Base-by-base conservation (phyloP, 1,140 invertebrate species). In the Ostrea denselamellosa region DNA sequence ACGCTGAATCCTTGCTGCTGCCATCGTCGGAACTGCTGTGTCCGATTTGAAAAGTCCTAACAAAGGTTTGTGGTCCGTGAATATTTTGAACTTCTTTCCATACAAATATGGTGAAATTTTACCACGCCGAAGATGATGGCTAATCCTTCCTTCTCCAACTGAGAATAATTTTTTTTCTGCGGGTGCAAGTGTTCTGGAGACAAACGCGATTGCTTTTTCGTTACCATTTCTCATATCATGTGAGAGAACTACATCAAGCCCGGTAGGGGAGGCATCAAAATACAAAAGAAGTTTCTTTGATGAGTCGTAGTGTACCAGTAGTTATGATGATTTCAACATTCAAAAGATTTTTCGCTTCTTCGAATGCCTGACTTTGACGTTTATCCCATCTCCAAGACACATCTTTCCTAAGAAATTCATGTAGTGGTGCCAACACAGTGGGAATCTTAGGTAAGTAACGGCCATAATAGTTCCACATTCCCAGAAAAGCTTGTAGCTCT, bases 71-170 rank as follows among this genome's bases (percentile, higher is more conserved):
- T 54, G 94, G 86, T 95, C 95, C 28, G 92, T 94, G 22, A 89
- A 81, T 7, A 94, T 81, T 19, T 86, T 91, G 85, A 93, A 92
- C 1, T 89, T 89, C 83, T 91, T 90, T 83, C 94, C 95, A 91
- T 92, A 95, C 7, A 96, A 85, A 91, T 95, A 96, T 95, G 90
- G 56, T 95, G 93, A 91, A 96, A 96, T 95, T 86, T 94, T 93
- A 7, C 96, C 92, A 25, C 89, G 62, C 25, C 25, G 53, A 53
- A 53, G 10, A 53, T 51, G 22, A n/a, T n/a, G n/a, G n/a, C n/a
- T n/a, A n/a, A n/a, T n/a, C n/a, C n/a, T n/a, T n/a, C n/a, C n/a
- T n/a, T 88, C 52, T 96, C 95, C 9, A 96, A 92, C 87, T 96
- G 95, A 17, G 93, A 92, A 90, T 96, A 96, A 19, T 5, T 95